phyloP scores from a whole-genome alignment of 2,797 vertebrate species.

The Otolemur crassicaudatus region DNA sequence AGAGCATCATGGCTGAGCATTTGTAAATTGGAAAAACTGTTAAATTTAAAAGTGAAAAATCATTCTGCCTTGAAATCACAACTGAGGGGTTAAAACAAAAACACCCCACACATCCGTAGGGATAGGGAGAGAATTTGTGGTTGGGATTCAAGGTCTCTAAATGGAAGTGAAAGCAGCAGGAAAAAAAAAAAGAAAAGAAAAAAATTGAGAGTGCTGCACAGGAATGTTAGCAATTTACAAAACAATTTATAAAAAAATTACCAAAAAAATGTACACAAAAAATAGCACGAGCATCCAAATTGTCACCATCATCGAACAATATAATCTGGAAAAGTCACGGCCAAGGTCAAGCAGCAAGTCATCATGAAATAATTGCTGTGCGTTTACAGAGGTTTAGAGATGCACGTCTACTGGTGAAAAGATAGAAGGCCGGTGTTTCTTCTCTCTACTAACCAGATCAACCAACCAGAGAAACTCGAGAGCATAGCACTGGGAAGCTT shows the following conservation, averaged over 20 bases:
- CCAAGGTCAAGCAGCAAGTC: background rate
- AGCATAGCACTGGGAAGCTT: background rate
- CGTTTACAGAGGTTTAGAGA: background rate
- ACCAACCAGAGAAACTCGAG: background rate
- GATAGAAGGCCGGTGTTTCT: background rate
- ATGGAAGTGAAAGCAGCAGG: background rate
- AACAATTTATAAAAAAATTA: background rate
- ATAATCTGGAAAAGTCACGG: constrained; percentile 4
- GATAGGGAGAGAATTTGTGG: background rate
- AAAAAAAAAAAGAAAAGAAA: background rate
- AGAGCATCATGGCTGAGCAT: background rate
- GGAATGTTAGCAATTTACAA: background rate
- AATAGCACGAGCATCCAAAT: background rate
- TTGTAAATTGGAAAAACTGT: constrained; percentile 68
- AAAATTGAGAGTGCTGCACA: background rate
- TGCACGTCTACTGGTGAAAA: background rate
- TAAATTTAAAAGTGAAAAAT: constrained; percentile 72
- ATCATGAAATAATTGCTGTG: background rate
- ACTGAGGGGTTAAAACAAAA: constrained; percentile 3
- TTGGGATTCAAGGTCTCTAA: background rate
- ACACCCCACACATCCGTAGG: background rate
- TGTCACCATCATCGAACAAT: background rate
- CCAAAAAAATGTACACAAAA: background rate
- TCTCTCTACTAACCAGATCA: background rate
- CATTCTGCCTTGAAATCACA: constrained; percentile 21